Evolutionary conservation across 92 coral and sea anemone genomes (phyloP), one percentile per base, ranked within the genome.

Genomic region (Porites divaricata): DNA sequence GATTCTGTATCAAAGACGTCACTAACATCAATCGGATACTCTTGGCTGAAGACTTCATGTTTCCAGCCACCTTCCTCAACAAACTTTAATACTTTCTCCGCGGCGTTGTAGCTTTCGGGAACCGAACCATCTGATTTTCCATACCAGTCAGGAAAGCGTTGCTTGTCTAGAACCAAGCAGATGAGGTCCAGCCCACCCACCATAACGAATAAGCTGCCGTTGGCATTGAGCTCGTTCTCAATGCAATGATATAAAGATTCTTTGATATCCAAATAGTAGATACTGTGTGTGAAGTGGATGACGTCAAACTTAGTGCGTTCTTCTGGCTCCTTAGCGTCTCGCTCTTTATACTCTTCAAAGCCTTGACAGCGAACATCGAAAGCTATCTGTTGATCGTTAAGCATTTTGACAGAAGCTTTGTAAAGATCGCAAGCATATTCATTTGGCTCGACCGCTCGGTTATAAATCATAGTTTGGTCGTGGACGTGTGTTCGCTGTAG

Each of bases 241-340:
- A 35, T 35, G 45, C 45, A 35, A 35, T 35, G 45, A 35, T 6
- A 3, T 35, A 35, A 35, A 35, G 45, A 35, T 35, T 35, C 45
- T 6, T 35, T 77, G 51, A 74, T 49, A 19, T 87, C 88, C 2
- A 75, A 56, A 70, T 75, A 35, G 59, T 82, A 87, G 45, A 81
- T 21, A 68, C 91, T 87, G 74, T 87, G 91, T 1, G 81, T 57
- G 61, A 81, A 87, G 67, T 83, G 88, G 20, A 82, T 81, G 56
- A 87, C 67, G 53, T 87, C 91, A 73, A 87, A 87, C 19, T 51
- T 22, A 16, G 41, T 58, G 16, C 52, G 64, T n/a, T 52, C 61
- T 35, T 35, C 7, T 0, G 4, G 45, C 4, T 35, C 4, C 52
- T 54, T 23, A 14, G 70, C 17, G 9, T 22, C n/a, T 21, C 15